Evolutionary conservation across 2,113 vertebrate species (phyloP).

Genomic region (Glaucomys volans): DNA sequence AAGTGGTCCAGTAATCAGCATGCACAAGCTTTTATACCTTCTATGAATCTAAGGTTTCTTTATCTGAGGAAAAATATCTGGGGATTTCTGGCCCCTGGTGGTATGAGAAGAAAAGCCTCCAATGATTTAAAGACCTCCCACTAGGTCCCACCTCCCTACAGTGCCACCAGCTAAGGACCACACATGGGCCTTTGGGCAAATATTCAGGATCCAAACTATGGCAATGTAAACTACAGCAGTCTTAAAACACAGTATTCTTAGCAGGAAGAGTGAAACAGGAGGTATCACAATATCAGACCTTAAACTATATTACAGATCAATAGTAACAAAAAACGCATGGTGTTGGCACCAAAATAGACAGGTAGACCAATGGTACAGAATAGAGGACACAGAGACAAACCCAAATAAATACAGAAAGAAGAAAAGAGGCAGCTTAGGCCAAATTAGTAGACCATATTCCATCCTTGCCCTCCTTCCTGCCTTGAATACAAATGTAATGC

Average conservation of each 20-base stretch:
- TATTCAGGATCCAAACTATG: not conserved
- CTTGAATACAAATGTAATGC: too few relatives aligned
- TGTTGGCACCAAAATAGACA: too few relatives aligned
- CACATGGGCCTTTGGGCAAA: not conserved
- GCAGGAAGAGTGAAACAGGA: too few relatives aligned
- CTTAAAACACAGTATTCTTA: not conserved
- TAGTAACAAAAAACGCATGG: too few relatives aligned
- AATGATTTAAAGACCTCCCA: not conserved
- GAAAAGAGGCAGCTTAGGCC: too few relatives aligned
- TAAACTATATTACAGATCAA: too few relatives aligned
- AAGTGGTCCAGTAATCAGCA: not conserved
- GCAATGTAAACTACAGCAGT: not conserved
- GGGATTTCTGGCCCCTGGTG: not conserved
- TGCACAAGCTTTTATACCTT: not conserved
- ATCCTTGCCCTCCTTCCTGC: too few relatives aligned
- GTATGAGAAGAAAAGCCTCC: conserved; percentile 17
- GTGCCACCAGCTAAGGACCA: not conserved
- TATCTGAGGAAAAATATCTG: not conserved
- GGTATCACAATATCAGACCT: too few relatives aligned
- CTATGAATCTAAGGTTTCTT: not conserved
- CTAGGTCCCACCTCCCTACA: not conserved
- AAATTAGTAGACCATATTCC: too few relatives aligned
- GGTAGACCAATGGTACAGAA: too few relatives aligned
- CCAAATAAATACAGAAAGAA: too few relatives aligned
- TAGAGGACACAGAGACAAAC: too few relatives aligned